A percentile compares a stretch with the other conserved stretches of the same genome.
Evolutionary conservation across 2,888 invertebrate genomes (phyloP).

Genomic region (Athripsodes cinereus): DNA sequence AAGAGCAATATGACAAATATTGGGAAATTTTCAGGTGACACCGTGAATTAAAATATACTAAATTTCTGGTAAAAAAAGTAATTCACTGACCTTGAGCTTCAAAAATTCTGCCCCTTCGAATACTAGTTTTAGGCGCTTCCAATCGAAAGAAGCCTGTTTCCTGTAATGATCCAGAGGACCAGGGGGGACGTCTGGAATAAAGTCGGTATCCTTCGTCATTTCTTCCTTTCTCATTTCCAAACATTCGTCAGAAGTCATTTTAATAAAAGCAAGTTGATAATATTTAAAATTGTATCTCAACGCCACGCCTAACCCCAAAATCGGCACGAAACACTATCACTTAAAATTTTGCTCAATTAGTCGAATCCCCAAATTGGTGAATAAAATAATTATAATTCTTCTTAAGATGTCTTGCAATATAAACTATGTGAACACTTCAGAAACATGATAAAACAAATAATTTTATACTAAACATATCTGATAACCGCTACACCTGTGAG

Average conservation of each 20-base stretch:
- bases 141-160: conserved; percentile 74
- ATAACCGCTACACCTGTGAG: no score
- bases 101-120: conserved; percentile 68
- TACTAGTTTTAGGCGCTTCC: conserved; percentile 76
- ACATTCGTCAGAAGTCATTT: conserved; percentile 5
- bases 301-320: conserved; percentile 26
- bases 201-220: conserved; percentile 46
- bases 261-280: conserved; percentile 8
- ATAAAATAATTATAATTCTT: no score
- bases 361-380: no score
- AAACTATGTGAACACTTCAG: no score
- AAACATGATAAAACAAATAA: no score
- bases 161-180: conserved; percentile 78
- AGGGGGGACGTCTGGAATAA: conserved; percentile 61
- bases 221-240: neutral
- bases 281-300: conserved; percentile 6
- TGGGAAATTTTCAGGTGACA: no score
- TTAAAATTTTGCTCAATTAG: no score
- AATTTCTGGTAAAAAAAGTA: no score
- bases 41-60: no score
- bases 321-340: neutral
- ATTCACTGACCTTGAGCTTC: conserved; percentile 63
- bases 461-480: no score
- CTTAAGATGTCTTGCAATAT: no score
- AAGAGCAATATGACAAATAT: no score